Evolutionary conservation across 1,140 invertebrate species (phyloP).

Genomic region (Drosophila pallidifrons): DNA sequence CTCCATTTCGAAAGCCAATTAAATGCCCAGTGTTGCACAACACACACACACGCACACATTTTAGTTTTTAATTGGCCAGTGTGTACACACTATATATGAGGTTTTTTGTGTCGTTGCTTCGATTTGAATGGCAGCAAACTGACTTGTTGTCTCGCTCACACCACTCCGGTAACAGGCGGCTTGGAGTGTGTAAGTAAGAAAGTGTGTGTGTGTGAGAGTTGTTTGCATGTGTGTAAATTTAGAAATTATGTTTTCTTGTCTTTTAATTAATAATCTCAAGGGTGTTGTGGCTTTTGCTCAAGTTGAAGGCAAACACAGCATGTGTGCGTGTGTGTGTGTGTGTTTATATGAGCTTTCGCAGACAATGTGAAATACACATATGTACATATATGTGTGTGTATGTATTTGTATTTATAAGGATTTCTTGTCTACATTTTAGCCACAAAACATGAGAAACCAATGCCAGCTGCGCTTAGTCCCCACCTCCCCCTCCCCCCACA

Average conservation of each 20-base stretch:
- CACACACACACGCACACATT: not conserved
- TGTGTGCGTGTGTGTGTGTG: slow-evolving; percentile 5
- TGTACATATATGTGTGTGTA: not conserved
- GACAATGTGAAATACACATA: not conserved
- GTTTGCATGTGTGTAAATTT: slow-evolving; percentile 63
- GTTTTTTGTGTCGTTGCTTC: not conserved
- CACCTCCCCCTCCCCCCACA: not conserved
- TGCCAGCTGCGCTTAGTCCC: slow-evolving; percentile 38
- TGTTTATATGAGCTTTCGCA: not conserved
- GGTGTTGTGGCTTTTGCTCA: slow-evolving; percentile 49
- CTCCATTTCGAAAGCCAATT: not conserved
- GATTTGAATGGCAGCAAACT: not conserved
- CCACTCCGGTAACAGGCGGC: not conserved
- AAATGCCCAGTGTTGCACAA: not conserved
- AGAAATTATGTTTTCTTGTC: slow-evolving; percentile 81
- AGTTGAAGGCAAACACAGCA: slow-evolving; percentile 30
- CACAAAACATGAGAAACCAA: slow-evolving; percentile 45
- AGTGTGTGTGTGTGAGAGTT: slow-evolving; percentile 20
- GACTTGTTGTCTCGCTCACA: not conserved
- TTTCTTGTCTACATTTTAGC: slow-evolving; percentile 49
- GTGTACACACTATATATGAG: not conserved
- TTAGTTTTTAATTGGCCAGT: not conserved
- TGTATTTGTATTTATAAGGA: slow-evolving; percentile 18
- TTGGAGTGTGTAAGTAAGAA: not conserved
- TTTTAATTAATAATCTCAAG: slow-evolving; percentile 82